These are phyloP conservation scores for Ashinkailepas kermadecensis DNA, from an alignment of 2,888 invertebrate genomes.

Conservation along the genomic window DNA sequence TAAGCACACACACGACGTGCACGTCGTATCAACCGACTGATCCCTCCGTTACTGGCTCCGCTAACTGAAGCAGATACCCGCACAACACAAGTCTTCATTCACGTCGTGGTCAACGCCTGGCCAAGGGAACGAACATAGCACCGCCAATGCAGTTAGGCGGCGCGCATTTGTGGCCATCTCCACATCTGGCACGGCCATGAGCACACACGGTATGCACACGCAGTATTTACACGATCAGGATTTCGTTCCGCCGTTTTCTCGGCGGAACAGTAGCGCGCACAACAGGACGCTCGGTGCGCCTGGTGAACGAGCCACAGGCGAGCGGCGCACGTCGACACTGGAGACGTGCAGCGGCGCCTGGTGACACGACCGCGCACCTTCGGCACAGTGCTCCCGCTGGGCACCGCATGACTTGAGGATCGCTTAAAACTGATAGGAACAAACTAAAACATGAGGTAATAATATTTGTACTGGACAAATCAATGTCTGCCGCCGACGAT, in stretches of 20 bases:
- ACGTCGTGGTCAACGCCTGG: too few relatives aligned
- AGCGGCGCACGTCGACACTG: neutral
- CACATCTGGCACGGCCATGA: too few relatives aligned
- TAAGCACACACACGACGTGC: too few relatives aligned
- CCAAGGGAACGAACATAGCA: too few relatives aligned
- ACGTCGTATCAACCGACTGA: too few relatives aligned
- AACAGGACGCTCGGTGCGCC: neutral
- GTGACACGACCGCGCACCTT: neutral
- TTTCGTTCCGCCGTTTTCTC: too few relatives aligned
- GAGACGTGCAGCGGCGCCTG: neutral
- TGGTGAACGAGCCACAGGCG: neutral
- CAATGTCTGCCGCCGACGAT: neutral
- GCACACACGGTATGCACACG: neutral
- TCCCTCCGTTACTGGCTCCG: too few relatives aligned
- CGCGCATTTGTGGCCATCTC: too few relatives aligned
- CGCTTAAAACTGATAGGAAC: slow-evolving; percentile 9
- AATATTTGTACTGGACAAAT: slow-evolving; percentile 1
- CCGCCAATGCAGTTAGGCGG: too few relatives aligned
- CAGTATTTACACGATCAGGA: neutral
- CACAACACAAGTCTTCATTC: too few relatives aligned
- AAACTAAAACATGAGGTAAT: slow-evolving; percentile 10
- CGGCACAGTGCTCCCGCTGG: neutral
- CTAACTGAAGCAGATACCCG: too few relatives aligned
- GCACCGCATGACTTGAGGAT: neutral
- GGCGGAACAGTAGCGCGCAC: neutral